Evolutionary conservation across 1,140 invertebrate species (phyloP), one percentile per base, ranked within the genome.

Genomic region (Drosophila mojavensis): DNA sequence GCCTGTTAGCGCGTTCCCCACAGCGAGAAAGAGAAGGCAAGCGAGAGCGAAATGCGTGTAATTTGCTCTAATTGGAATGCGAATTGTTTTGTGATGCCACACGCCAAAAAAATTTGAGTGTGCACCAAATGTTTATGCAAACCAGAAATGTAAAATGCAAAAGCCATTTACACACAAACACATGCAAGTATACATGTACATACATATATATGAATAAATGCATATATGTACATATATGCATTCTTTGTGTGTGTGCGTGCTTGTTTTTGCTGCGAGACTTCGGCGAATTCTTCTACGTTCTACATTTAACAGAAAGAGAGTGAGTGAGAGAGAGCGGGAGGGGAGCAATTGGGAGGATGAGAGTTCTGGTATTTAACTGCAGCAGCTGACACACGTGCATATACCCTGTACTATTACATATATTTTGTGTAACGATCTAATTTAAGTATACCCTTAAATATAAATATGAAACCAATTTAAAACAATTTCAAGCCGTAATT

Each of bases 101-200:
- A 54, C 51, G 51, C 51, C 7, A 17, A 54, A 11, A 54, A 26
- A 36, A 7, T 59, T 59, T 59, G 39, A 59, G 56, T 43, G 41
- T 39, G 26, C 41, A 59, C 0, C 41, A 59, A 45, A 47, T 61
- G 47, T 61, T 61, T 50, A 61, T 45, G 41, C 39, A 43, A 59
- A 59, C 56, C 56, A 61, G 43, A 48, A 61, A 61, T 33, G 43
- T 11, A 54, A 61, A 59, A 45, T 59, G n/a, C n/a, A 41, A 28
- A 59, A 58, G 4, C n/a, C 24, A 45, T 28, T 6, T 30, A 28
- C 4, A 28, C 13, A 5, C 13, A 33, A 2, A 43, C 6, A 24
- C 7, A n/a, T 17, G 7, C 20, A 24, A 24, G 20, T 24, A 24
- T 9, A 3, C 41, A 11, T 15, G 11, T 20, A n/a, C 17, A 6